phyloP scores from a whole-genome alignment of 2,888 invertebrate species.

The Macrophya alboannulata region DNA sequence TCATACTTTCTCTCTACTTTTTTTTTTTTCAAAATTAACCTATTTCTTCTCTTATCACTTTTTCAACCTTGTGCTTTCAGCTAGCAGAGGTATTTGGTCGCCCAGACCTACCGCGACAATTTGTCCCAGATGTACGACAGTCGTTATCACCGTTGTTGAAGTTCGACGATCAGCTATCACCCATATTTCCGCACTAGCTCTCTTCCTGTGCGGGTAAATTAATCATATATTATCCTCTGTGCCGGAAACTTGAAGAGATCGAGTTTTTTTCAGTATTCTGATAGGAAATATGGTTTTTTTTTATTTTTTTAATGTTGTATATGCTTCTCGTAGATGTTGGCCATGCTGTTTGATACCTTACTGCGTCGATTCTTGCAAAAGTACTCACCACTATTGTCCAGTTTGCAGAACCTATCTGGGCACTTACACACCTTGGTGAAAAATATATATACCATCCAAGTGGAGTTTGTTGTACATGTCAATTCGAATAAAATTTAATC shows the following conservation, averaged over 20 bases:
- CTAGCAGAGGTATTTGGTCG: slow-evolving; percentile 61
- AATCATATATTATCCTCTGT: not conserved
- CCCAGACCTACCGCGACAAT: slow-evolving; percentile 63
- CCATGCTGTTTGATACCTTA: slow-evolving; percentile 84
- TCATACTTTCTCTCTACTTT: not conserved
- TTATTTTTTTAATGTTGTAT: not conserved
- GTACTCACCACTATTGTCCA: slow-evolving; percentile 83
- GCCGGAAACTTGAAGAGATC: not conserved
- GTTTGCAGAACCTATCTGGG: slow-evolving; percentile 83
- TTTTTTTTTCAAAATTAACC: not conserved
- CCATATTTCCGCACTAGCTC: slow-evolving; percentile 63
- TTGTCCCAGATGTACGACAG: slow-evolving; percentile 65
- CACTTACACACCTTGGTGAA: slow-evolving; percentile 73
- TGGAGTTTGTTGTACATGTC: not conserved
- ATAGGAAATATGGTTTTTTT: not conserved
- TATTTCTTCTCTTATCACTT: slow-evolving; percentile 34
- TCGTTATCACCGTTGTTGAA: slow-evolving; percentile 65
- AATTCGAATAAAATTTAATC: slow-evolving; percentile 17
- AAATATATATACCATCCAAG: too few species aligned
- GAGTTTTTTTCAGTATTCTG: not conserved
- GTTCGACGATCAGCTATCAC: slow-evolving; percentile 61
- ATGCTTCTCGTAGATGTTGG: slow-evolving; percentile 80
- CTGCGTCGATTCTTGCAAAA: slow-evolving; percentile 82
- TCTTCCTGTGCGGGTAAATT: slow-evolving; percentile 65
- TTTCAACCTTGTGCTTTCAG: slow-evolving; percentile 56